Conservation (phyloP, 1,140 invertebrate genomes). For the Pseudomyrmex flavicornis region DNA sequence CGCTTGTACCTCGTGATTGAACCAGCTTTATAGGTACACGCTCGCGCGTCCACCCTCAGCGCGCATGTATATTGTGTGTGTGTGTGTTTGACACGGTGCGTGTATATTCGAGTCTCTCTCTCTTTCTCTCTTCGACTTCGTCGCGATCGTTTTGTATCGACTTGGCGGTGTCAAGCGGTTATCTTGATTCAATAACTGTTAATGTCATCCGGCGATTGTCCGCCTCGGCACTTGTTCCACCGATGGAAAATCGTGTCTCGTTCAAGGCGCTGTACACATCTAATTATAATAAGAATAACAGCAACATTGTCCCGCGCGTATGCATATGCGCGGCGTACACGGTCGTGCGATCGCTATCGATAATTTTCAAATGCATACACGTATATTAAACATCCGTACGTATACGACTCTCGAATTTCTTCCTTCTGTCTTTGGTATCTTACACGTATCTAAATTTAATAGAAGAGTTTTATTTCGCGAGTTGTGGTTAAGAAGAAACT, state of each 20-base stretch:
- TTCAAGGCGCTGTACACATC: constrained; percentile 54
- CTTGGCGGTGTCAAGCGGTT: constrained; percentile 60
- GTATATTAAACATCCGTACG: not conserved
- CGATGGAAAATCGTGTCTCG: constrained; percentile 54
- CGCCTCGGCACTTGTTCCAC: constrained; percentile 50
- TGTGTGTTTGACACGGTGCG: no score
- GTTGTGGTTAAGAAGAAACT: no score
- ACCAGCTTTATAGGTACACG: constrained; percentile 59
- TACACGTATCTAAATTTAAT: not conserved
- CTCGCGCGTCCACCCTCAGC: constrained; percentile 63
- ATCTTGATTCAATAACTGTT: constrained; percentile 81
- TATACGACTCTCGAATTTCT: constrained; percentile 9
- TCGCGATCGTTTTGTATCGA: constrained; percentile 70
- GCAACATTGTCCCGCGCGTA: constrained; percentile 49
- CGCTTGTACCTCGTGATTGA: constrained; percentile 76
- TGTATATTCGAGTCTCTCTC: constrained; percentile 65
- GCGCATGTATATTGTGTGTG: constrained; percentile 15
- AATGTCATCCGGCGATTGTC: constrained; percentile 76
- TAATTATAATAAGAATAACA: constrained; percentile 62
- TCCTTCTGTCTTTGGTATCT: not conserved
- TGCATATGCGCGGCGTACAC: constrained; percentile 45
- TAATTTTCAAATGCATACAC: constrained; percentile 33
- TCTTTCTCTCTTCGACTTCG: not conserved
- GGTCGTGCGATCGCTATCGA: constrained; percentile 44
- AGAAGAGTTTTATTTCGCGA: not conserved